phyloP scores from a whole-genome alignment of 92 coral and sea anemone species.

The Porites rus region DNA sequence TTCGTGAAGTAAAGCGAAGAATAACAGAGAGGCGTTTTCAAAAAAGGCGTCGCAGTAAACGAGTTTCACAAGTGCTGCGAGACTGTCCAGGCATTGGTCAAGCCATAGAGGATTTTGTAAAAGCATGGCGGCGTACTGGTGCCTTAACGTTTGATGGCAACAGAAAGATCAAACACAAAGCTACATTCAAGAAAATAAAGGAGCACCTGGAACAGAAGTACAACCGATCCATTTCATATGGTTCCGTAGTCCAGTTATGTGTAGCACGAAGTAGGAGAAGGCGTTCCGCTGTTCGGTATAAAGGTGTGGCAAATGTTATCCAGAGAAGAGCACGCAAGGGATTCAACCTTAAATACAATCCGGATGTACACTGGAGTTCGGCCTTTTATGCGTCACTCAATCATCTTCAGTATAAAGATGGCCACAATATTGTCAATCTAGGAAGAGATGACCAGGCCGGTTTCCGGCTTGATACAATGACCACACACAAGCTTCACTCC shows the following conservation, averaged over 20 bases:
- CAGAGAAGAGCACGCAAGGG: slow-evolving; percentile 68
- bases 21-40: slow-evolving; percentile 58
- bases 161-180: slow-evolving; percentile 60
- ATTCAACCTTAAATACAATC: slow-evolving; percentile 66
- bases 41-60: slow-evolving; percentile 58
- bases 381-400: slow-evolving; percentile 66
- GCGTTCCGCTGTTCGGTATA: slow-evolving; percentile 58
- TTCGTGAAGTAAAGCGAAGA: slow-evolving; percentile 38
- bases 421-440: slow-evolving; percentile 55
- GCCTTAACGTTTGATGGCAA: slow-evolving; percentile 74
- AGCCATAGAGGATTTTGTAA: slow-evolving; percentile 63
- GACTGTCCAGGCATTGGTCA: slow-evolving; percentile 65
- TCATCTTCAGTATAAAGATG: slow-evolving; percentile 62
- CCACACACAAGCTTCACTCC: slow-evolving; percentile 79
- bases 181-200: slow-evolving; percentile 68
- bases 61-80: slow-evolving; percentile 44
- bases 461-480: slow-evolving; percentile 74
- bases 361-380: slow-evolving; percentile 76
- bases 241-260: slow-evolving; percentile 77
- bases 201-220: slow-evolving; percentile 67
- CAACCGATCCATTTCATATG: slow-evolving; percentile 57
- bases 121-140: slow-evolving; percentile 70
- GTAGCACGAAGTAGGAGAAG: slow-evolving; percentile 69
- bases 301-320: slow-evolving; percentile 59
- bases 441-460: slow-evolving; percentile 90